Base-by-base conservation (phyloP, 2,113 vertebrate species). In the Polypterus senegalus region DNA sequence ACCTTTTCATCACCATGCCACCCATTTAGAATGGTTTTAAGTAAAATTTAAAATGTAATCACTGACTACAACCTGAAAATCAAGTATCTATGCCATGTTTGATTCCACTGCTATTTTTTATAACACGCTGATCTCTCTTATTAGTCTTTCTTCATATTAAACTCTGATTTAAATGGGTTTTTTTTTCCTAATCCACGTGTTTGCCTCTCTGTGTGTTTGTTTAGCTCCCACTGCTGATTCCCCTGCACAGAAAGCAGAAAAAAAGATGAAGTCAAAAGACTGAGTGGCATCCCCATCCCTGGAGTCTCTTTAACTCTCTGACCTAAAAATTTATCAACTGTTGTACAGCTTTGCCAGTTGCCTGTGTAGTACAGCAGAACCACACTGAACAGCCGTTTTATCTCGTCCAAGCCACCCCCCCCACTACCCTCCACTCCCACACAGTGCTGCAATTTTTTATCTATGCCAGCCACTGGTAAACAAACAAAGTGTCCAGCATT, bases 261-360 rank as follows among this genome's bases (percentile, higher is more conserved):
- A 57, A 61, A 49, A 61, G 46, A 27, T 27, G 27, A 11, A 56
- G 47, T 48, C 53, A 48, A 49, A 53, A 59, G 45, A 45, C 63
- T 57, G 75, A 70, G 63, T 63, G 68, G 61, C 67, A 65, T 63
- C 67, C 66, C 67, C 64, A 65, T 73, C 69, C 72, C 68, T 43
- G 9, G 65, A 49, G 58, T 66, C 67, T 68, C 54, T 81, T 81
- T 77, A 80, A 77, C 81, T 72, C 74, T 57, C 60, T 59, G 66
- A 64, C 74, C 66, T 60, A 52, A 58, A 69, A 56, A 74, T 79
- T 65, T 75, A 71, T 77, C 75, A 77, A 63, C 47, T n/a, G 49
- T 8, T 52, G 44, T 49, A 62, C 27, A 59, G 63, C 51, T 9
- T 11, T 62, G 61, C 57, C 54, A 63, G 53, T 9, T 63, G 61